Evolutionary conservation across 1,140 invertebrate genomes (phyloP).

Genomic region (Ptiloglossa arizonensis): DNA sequence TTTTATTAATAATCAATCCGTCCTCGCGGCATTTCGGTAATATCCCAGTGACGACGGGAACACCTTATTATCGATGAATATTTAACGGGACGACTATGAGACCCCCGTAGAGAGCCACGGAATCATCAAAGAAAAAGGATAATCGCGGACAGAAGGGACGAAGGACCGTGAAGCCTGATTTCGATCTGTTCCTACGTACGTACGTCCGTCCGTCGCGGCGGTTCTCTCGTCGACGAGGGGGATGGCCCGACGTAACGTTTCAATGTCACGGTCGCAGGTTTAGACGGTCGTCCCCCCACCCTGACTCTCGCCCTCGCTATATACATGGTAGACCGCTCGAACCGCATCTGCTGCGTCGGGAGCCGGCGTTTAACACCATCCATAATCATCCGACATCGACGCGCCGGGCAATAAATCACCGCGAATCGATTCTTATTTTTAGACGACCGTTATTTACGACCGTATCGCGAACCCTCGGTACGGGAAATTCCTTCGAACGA

Average conservation of each 20-base stretch:
- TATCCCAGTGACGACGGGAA: neutral
- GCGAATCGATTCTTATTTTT: slow-evolving; percentile 31
- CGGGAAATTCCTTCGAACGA: neutral
- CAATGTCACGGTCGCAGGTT: slow-evolving; percentile 68
- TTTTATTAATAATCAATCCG: neutral
- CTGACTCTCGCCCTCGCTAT: slow-evolving; percentile 32
- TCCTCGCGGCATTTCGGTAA: neutral
- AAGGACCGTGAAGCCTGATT: slow-evolving; percentile 53
- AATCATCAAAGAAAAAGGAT: slow-evolving; percentile 37
- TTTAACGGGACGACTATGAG: slow-evolving; percentile 27
- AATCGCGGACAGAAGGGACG: slow-evolving; percentile 39
- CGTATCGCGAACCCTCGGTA: neutral
- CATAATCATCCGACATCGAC: slow-evolving; percentile 46
- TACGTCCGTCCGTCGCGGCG: slow-evolving; percentile 49
- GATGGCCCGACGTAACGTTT: slow-evolving; percentile 61
- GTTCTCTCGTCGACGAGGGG: slow-evolving; percentile 40
- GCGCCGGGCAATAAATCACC: slow-evolving; percentile 28
- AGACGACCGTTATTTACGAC: neutral
- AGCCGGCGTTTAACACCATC: slow-evolving; percentile 48
- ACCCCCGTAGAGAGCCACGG: neutral
- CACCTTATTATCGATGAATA: slow-evolving; percentile 29
- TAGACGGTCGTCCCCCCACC: slow-evolving; percentile 41
- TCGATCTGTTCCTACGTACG: slow-evolving; percentile 53
- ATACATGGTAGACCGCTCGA: slow-evolving; percentile 51
- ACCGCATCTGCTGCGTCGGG: slow-evolving; percentile 40